Base-by-base conservation (phyloP, 2,797 vertebrate species). In the Pelochelys cantorii region DNA sequence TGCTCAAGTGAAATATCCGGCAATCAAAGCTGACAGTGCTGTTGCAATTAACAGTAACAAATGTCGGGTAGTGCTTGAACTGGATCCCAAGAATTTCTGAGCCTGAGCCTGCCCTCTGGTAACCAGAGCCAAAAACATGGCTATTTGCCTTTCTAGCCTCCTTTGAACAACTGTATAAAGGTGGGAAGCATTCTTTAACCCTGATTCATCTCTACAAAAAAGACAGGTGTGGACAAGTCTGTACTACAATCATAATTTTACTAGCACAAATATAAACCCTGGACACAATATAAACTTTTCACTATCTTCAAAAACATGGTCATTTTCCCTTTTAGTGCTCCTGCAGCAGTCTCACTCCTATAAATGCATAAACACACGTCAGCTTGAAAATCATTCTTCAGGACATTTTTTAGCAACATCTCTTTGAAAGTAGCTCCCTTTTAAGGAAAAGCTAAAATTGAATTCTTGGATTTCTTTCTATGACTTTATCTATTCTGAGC, bases 1-100 rank as follows among this genome's bases (percentile, higher is more conserved):
- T 56, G 75, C 93, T 92, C 92, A 96, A 91, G 94, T 34, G 86
- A 96, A 96, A 97, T 93, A 96, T 96, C 95, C 90, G 80, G 95
- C 89, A 92, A 90, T 95, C 92, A 87, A 82, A 93, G 90, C 92
- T 80, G 84, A 97, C 92, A 92, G 90, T 85, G 88, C 37, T 54
- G 87, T 92, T 96, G 83, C 91, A 93, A 92, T 94, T 95, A 95
- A 94, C 74, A 93, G 96, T 86, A 81, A 94, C 95, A 93, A 92
- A 90, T 91, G 85, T 84, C 60, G 59, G 96, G 94, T 87, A 22
- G 0, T 74, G 89, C 93, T 93, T 96, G 97, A 97, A 91, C 83
- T 5, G 71, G 62, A 89, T 97, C 97, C 94, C 95, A 95, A 95
- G 79, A 95, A 95, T 81, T 90, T 95, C 94, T 95, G 90, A 25